These are phyloP conservation scores for Thomomys bottae DNA, from an alignment of 2,113 vertebrate species.

Conservation along the genomic window DNA sequence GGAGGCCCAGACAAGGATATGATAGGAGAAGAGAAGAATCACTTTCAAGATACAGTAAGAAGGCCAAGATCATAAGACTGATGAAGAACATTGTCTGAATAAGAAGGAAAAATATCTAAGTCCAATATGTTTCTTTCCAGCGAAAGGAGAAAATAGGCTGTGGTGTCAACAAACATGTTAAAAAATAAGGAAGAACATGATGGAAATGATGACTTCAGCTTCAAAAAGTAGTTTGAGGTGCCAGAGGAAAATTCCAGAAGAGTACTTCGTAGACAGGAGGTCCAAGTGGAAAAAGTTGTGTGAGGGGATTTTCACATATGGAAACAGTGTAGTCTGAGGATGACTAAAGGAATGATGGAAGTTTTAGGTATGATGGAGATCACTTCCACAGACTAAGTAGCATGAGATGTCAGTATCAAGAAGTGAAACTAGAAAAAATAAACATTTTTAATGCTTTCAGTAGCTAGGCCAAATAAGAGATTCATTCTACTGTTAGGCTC, in stretches of 20 bases:
- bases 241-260: not conserved
- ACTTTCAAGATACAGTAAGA: not conserved
- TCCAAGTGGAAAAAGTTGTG: not conserved
- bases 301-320: not conserved
- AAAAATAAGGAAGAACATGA: not conserved
- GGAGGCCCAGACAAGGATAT: not conserved
- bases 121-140: not conserved
- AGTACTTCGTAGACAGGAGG: not conserved
- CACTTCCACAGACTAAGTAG: not conserved
- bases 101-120: not conserved
- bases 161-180: not conserved
- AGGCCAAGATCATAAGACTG: not conserved
- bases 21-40: not conserved
- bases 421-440: constrained; percentile 18
- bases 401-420: not conserved
- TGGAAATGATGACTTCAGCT: not conserved
- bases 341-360: not conserved
- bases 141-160: not conserved
- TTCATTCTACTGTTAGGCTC: not conserved
- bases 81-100: not conserved
- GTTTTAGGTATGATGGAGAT: not conserved
- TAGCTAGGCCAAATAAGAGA: not conserved
- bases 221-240: not conserved
- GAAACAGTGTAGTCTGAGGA: not conserved
- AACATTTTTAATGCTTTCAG: not conserved